A percentile compares a stretch with the other conserved stretches of the same genome.
phyloP scores from a whole-genome alignment of 2,113 vertebrate species.

The Tetrax tetrax region DNA sequence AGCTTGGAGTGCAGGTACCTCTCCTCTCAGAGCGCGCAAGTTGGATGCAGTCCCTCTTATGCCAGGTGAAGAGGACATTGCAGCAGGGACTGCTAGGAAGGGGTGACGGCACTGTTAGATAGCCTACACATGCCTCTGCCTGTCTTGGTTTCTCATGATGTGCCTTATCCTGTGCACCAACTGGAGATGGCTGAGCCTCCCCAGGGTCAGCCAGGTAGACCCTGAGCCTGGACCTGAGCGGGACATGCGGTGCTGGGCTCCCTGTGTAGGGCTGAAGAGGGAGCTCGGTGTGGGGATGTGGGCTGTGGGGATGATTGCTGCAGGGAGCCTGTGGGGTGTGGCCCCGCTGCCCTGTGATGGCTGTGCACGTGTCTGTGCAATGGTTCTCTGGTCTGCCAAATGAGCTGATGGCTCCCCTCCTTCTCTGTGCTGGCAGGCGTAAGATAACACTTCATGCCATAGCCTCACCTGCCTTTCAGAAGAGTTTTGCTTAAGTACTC shows the following conservation, averaged over 20 bases:
- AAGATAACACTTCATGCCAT: accelerated
- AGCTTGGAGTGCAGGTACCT: neutral
- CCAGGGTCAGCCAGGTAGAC: neutral
- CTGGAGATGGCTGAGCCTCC: neutral
- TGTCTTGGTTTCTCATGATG: neutral
- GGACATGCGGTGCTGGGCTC: accelerated
- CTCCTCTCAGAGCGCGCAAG: neutral
- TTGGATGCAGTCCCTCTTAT: neutral
- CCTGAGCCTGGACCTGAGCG: neutral
- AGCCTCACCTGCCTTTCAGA: neutral
- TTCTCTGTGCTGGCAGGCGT: neutral
- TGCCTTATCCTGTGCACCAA: neutral
- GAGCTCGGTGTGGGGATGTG: neutral
- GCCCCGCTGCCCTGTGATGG: neutral
- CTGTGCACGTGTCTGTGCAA: accelerated
- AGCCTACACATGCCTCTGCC: accelerated
- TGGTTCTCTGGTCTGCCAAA: neutral
- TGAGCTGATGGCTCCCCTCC: accelerated
- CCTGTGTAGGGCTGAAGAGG: neutral
- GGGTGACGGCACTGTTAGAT: accelerated
- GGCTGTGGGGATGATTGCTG: accelerated
- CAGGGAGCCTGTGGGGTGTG: accelerated
- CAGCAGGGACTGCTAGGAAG: neutral
- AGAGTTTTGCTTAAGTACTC: neutral
- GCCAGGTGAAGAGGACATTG: too few species aligned